Percentiles rank a stretch among this genome's conserved stretches.
Conservation (phyloP, 2,113 vertebrate species). For the Passer domesticus region DNA sequence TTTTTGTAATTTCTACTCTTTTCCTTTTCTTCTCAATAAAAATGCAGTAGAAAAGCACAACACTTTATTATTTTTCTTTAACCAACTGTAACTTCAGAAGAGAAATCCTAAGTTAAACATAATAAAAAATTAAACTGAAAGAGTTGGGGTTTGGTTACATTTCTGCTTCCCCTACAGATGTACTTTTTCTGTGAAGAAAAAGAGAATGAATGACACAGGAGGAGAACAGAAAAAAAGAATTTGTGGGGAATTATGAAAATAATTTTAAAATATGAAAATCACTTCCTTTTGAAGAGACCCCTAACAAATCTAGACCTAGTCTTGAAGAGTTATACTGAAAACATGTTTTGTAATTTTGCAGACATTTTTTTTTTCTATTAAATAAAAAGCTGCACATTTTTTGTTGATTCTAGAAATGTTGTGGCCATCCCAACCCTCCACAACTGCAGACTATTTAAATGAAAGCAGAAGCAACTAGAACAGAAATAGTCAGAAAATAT, state of each 20-base stretch:
- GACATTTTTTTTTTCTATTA: not conserved
- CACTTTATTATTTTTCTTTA: not conserved
- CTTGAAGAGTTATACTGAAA: not conserved
- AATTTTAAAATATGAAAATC: not conserved
- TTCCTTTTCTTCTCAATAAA: not conserved
- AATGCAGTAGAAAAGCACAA: not conserved
- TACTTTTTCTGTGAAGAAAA: not conserved
- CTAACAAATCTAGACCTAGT: not conserved
- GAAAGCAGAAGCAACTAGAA: not conserved
- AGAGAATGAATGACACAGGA: fast-evolving
- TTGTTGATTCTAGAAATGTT: not conserved
- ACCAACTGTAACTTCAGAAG: not conserved
- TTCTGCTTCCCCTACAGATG: not conserved
- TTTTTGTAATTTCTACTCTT: not conserved
- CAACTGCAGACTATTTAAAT: not conserved
- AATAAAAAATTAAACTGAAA: not conserved
- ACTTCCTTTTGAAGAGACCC: not conserved
- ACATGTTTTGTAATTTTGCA: not conserved
- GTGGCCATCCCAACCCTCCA: not conserved
- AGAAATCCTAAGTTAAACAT: not conserved
- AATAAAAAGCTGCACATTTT: not conserved
- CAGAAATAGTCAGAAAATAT: not conserved
- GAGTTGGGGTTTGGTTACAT: fast-evolving
- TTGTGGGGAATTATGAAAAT: not conserved
- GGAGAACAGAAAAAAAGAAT: not conserved